phyloP scores from a whole-genome alignment of 2,888 invertebrate genomes.

The Rotaria magnacalcarata region DNA sequence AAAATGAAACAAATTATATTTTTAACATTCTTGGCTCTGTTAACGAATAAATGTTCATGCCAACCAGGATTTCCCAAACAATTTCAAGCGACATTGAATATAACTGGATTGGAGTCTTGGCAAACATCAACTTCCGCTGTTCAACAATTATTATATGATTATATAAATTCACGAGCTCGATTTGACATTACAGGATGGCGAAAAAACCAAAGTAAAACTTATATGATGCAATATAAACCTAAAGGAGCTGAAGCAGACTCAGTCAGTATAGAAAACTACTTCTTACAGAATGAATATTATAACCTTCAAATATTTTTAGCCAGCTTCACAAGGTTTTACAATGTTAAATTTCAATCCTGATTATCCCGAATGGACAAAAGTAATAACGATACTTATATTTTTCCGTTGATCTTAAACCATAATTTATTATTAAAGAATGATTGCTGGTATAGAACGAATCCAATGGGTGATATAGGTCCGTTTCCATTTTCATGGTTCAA shows the following conservation, averaged over 20 bases:
- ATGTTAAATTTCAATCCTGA: not conserved
- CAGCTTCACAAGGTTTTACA: not conserved
- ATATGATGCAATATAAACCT: not conserved
- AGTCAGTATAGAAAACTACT: not conserved
- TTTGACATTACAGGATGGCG: not conserved
- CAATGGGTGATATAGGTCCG: not conserved
- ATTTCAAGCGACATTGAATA: not conserved
- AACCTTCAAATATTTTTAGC: not conserved
- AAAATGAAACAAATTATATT: too few relatives aligned
- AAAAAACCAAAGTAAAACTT: not conserved
- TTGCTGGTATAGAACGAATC: not conserved
- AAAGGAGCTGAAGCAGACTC: not conserved
- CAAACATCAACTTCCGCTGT: not conserved
- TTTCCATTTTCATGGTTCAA: not conserved
- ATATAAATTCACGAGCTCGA: not conserved
- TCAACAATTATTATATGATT: not conserved
- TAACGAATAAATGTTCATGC: not conserved
- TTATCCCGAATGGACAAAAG: not conserved
- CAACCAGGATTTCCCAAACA: not conserved
- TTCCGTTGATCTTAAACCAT: too few relatives aligned
- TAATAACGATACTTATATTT: too few relatives aligned
- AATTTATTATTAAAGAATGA: too few relatives aligned
- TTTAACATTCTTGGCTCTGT: too few relatives aligned
- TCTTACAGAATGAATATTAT: too few relatives aligned
- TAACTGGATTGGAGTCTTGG: not conserved